A percentile compares a stretch with the other conserved stretches of the same genome.
These are phyloP conservation scores for Leptobrachium ailaonicum DNA, from an alignment of 2,113 vertebrate genomes.

Conservation along the genomic window DNA sequence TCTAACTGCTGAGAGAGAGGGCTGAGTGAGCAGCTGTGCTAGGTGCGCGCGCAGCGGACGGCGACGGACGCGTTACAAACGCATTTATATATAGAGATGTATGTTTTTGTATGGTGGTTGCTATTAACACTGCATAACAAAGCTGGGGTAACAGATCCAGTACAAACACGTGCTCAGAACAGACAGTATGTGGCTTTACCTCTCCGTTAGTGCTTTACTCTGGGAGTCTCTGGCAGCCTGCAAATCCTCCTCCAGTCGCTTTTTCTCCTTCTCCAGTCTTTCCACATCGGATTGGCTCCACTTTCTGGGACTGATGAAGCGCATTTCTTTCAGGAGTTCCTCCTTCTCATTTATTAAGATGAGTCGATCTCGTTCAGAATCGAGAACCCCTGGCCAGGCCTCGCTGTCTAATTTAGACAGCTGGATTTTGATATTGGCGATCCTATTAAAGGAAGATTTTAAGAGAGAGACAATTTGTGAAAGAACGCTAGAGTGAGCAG, in stretches of 20 bases:
- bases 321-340: slow-evolving; percentile 94
- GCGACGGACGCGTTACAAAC: no score
- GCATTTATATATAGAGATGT: no score
- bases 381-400: slow-evolving; percentile 93
- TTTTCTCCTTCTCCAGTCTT: slow-evolving; percentile 83
- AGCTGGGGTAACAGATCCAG: no score
- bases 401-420: slow-evolving; percentile 93
- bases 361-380: slow-evolving; percentile 90
- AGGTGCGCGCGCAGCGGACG: no score
- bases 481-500: no score
- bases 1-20: no score
- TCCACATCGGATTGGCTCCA: slow-evolving; percentile 82
- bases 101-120: no score
- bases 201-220: slow-evolving; percentile 94
- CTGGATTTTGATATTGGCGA: slow-evolving; percentile 93
- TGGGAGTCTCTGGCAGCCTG: slow-evolving; percentile 91
- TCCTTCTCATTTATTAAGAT: slow-evolving; percentile 97
- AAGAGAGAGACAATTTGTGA: no score
- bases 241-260: slow-evolving; percentile 87
- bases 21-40: no score
- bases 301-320: slow-evolving; percentile 80
- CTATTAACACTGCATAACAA: no score
- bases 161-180: no score
- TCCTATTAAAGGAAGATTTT: slow-evolving; percentile 66
- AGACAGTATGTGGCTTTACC: slow-evolving; percentile 58